Evolutionary conservation across 2,888 invertebrate species (phyloP), one percentile per base, ranked within the genome.

Genomic region (Lathronympha strigana): DNA sequence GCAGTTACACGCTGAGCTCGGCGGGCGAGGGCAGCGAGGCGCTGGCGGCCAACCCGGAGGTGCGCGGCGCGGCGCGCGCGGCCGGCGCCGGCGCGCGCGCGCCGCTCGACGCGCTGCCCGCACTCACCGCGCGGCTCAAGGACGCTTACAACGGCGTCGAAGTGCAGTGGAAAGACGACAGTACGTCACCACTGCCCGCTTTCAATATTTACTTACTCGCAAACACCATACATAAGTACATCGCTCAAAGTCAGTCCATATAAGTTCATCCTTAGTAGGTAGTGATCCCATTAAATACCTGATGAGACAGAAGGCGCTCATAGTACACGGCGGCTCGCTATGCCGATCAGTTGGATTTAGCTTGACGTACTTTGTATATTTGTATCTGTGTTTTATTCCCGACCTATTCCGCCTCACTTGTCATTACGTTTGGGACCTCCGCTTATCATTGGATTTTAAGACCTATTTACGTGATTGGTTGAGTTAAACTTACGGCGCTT

Each of bases 131-230:
- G 71, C 95, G 97, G 77, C 92, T 99, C 68, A 95, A 96, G 78
- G 96, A 96, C 79, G 98, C 98, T 0, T 97, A 96, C 88, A 97
- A 97, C 78, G 98, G 98, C 0, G 94, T 96, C 72, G 98, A 98
- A 79, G 98, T 98, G 33, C 97, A 97, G 76, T 97, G 97, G 97
- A 93, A 93, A 50, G 95, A 95, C 31, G 78, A 82, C 2, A 86
- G 88, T 86, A 45, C 0, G 63, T 53, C 31, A 54, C 53, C 21
- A 9, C 15, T 31, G 19, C 17, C 15, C 11, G 8, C 23, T 25
- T 25, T 25, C 15, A 13, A n/a, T 38, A 13, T 38, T 4, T 13
- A 4, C 13, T 4, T n/a, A 1, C 13, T 13, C 25, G 3, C 25
- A 25, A 25, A 6, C 6, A 25, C 4, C n/a, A n/a, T n/a, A n/a